A percentile compares a stretch with the other conserved stretches of the same genome.
Conservation (phyloP, 2,888 invertebrate genomes). For the Periphyllus acericola region DNA sequence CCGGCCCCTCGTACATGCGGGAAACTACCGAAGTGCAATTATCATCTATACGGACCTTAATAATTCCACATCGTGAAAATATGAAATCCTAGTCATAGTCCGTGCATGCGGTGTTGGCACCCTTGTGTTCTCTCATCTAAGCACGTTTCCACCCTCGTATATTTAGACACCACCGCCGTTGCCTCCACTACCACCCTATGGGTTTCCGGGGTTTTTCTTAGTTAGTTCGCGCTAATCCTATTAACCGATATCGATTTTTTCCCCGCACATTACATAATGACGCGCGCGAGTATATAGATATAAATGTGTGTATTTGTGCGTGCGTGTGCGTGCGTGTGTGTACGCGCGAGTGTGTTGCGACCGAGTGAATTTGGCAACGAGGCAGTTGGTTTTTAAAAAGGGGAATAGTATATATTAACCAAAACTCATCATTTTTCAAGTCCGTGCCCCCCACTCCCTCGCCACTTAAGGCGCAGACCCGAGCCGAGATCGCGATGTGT, state of each 20-base stretch:
- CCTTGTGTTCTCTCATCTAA: constrained; percentile 58
- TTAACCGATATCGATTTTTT: constrained; percentile 62
- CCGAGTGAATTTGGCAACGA: constrained; percentile 55
- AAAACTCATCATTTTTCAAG: constrained; percentile 28
- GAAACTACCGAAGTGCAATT: neutral
- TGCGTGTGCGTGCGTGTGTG: neutral
- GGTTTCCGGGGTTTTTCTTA: constrained; percentile 61
- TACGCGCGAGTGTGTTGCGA: constrained; percentile 8
- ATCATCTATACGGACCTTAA: constrained; percentile 7
- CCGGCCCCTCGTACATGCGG: neutral
- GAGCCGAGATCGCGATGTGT: too few species aligned
- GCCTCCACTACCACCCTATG: constrained; percentile 24
- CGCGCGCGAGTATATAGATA: constrained; percentile 27
- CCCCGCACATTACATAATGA: constrained; percentile 60
- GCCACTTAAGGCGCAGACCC: too few species aligned
- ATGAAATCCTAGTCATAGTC: constrained; percentile 44
- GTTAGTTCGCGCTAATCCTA: constrained; percentile 62
- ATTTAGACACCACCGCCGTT: constrained; percentile 51
- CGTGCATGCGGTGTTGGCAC: constrained; percentile 46
- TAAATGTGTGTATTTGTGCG: neutral
- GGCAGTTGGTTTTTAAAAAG: constrained; percentile 55
- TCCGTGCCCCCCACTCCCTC: neutral
- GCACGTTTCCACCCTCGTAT: constrained; percentile 60
- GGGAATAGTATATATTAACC: constrained; percentile 46
- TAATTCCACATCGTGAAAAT: constrained; percentile 31